Conservation (phyloP, 2,113 vertebrate genomes). For the Semnornis frantzii region DNA sequence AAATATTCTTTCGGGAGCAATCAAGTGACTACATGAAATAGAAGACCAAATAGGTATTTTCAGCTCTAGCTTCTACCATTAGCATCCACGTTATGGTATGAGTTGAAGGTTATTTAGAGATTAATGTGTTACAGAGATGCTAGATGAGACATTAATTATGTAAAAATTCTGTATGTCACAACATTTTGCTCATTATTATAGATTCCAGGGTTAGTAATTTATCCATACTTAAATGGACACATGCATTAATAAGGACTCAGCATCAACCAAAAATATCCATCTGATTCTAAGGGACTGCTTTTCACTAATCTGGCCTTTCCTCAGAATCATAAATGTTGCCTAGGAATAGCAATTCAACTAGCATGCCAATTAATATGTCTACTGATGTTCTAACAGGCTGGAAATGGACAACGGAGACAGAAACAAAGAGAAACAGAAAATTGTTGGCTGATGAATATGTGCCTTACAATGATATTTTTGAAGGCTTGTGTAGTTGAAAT, state of each 20-base stretch:
- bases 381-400: neutral
- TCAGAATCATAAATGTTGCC: neutral
- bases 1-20: conserved; percentile 50
- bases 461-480: neutral
- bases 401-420: neutral
- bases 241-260: neutral
- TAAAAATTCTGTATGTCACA: neutral
- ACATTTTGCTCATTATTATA: neutral
- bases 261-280: neutral
- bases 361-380: neutral
- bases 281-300: neutral
- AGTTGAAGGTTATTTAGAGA: conserved; percentile 2
- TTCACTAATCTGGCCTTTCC: neutral
- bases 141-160: neutral
- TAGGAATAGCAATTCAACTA: conserved; percentile 6
- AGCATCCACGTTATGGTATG: neutral
- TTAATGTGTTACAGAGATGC: neutral
- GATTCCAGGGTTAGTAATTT: neutral
- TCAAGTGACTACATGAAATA: neutral
- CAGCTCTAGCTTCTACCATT: conserved; percentile 3
- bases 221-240: neutral
- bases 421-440: neutral
- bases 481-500: neutral
- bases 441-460: neutral
- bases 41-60: conserved; percentile 36